Evolutionary conservation across 2,888 invertebrate species (phyloP).

Genomic region (Apeira syringaria): DNA sequence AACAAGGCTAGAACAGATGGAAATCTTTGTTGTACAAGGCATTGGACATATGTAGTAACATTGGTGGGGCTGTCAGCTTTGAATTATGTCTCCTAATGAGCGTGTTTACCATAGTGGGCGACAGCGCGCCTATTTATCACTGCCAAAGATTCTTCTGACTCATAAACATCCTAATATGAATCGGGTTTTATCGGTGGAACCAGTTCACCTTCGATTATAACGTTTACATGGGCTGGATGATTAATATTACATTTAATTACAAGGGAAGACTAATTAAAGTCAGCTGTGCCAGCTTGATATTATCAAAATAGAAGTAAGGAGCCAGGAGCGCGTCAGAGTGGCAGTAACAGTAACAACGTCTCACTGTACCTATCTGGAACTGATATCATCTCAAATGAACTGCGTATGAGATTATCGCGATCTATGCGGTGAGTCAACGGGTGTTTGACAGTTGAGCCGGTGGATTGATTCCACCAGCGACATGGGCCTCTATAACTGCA

Average conservation of each 20-base stretch:
- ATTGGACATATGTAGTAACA: conserved; percentile 18
- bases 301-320: not conserved
- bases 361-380: conserved; percentile 27
- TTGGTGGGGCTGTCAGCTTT: conserved; percentile 23
- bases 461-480: conserved; percentile 79
- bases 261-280: conserved; percentile 34
- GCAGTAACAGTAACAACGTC: conserved; percentile 38
- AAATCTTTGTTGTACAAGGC: conserved; percentile 5
- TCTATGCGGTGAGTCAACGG: conserved; percentile 75
- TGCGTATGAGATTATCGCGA: conserved; percentile 67
- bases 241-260: conserved; percentile 27
- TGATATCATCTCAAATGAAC: conserved; percentile 40
- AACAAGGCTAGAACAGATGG: conserved; percentile 5
- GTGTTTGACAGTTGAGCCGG: conserved; percentile 73
- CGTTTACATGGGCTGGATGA: conserved; percentile 17
- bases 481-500: conserved; percentile 39
- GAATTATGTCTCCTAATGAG: conserved; percentile 27
- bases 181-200: conserved; percentile 29
- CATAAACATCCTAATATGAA: conserved; percentile 36
- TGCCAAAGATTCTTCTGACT: conserved; percentile 35
- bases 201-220: conserved; percentile 37
- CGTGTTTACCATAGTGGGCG: conserved; percentile 30
- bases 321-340: not conserved
- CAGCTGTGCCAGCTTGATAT: conserved; percentile 39
- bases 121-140: conserved; percentile 27